Conservation (phyloP, 2,888 invertebrate genomes). For the Cordilura impudica region DNA sequence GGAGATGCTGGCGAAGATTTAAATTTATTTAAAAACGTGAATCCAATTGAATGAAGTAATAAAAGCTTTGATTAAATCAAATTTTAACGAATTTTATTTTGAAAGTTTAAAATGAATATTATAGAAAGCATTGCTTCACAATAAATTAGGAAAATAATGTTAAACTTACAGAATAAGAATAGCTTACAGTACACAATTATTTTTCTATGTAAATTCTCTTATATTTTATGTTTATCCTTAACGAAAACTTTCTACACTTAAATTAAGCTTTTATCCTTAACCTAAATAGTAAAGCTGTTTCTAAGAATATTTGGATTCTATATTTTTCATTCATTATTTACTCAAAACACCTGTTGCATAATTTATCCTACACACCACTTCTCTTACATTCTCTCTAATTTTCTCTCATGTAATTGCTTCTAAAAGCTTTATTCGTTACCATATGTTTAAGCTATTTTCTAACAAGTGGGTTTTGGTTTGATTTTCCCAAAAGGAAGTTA, state of each 20-base stretch:
- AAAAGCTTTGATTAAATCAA: no score
- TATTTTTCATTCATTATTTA: neutral
- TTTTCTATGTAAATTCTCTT: constrained; percentile 22
- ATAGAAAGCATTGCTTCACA: no score
- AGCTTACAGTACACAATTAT: neutral
- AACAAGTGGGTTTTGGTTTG: constrained; percentile 20
- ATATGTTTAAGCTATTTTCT: constrained; percentile 23
- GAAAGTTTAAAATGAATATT: no score
- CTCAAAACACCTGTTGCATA: constrained; percentile 39
- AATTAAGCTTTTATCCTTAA: neutral
- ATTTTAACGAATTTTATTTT: no score
- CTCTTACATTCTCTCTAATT: neutral
- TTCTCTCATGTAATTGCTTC: neutral
- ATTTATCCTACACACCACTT: neutral
- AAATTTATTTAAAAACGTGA: constrained; percentile 11
- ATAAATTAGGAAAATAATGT: neutral
- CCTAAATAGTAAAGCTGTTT: neutral
- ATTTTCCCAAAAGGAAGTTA: constrained; percentile 18
- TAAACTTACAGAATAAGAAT: neutral
- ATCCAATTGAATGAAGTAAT: constrained; percentile 1
- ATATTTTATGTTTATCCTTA: constrained; percentile 7
- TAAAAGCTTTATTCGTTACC: neutral
- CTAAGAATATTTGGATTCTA: constrained; percentile 20
- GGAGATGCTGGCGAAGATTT: neutral
- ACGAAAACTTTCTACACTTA: neutral